Conservation (phyloP, 2,113 vertebrate species). For the Axis porcinus region DNA sequence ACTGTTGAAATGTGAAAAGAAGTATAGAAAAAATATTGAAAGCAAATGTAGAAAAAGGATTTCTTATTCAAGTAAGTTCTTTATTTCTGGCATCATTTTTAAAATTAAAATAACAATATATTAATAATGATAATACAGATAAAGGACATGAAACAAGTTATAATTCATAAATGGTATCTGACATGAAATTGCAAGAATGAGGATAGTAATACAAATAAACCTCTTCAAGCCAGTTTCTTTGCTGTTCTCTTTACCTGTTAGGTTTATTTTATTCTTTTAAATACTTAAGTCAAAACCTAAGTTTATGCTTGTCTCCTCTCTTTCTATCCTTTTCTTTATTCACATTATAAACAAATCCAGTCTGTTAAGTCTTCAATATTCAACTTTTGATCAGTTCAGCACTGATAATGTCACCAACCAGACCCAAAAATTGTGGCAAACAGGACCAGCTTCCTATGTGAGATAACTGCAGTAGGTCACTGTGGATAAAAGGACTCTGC, state of each 20-base stretch:
- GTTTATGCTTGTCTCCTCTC: neutral
- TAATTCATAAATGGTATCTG: neutral
- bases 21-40: neutral
- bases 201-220: neutral
- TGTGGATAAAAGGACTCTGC: fast-evolving
- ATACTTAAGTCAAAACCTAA: neutral
- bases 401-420: neutral
- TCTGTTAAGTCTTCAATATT: neutral
- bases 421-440: neutral
- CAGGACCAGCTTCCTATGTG: neutral
- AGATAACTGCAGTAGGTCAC: neutral
- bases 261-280: neutral
- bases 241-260: neutral
- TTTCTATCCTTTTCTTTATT: neutral
- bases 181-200: neutral
- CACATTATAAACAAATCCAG: neutral
- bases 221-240: neutral
- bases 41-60: neutral
- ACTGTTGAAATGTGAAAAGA: neutral
- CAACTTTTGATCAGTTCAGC: neutral
- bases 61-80: conserved; percentile 49
- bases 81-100: conserved; percentile 48
- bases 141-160: conserved; percentile 1
- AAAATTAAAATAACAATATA: conserved; percentile 48
- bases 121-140: conserved; percentile 30